Conservation (phyloP, 2,113 vertebrate species). For the Saguinus midas region DNA sequence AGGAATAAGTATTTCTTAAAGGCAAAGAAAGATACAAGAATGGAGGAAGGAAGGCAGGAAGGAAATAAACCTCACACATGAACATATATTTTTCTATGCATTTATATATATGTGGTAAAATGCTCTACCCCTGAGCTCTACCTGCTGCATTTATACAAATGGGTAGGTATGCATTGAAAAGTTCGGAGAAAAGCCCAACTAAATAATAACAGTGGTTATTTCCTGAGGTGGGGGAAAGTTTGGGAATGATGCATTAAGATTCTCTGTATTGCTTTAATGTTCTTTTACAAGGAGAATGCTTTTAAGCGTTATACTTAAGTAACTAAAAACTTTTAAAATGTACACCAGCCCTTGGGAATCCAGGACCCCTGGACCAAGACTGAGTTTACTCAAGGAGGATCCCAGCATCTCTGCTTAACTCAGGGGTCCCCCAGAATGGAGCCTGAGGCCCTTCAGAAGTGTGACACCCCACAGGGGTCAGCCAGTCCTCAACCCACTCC, state of each 20-base stretch:
- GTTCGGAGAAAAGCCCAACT: not conserved
- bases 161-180: not conserved
- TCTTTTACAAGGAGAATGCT: not conserved
- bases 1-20: not conserved
- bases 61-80: not conserved
- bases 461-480: not conserved
- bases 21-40: too few relatives aligned
- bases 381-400: not conserved
- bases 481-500: not conserved
- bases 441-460: not conserved
- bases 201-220: not conserved
- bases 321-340: not conserved
- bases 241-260: not conserved
- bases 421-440: not conserved
- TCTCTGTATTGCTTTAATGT: not conserved
- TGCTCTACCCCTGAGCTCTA: too few relatives aligned
- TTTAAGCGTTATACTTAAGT: not conserved
- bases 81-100: not conserved
- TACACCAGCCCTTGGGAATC: not conserved
- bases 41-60: fast-evolving
- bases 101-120: not conserved
- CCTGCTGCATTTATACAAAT: not conserved
- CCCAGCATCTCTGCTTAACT: not conserved
- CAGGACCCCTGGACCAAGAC: not conserved
- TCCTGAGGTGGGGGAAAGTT: not conserved